A percentile compares a stretch with the other conserved stretches of the same genome.
Conservation (phyloP, 2,113 vertebrate genomes). For the Toxostoma redivivum region DNA sequence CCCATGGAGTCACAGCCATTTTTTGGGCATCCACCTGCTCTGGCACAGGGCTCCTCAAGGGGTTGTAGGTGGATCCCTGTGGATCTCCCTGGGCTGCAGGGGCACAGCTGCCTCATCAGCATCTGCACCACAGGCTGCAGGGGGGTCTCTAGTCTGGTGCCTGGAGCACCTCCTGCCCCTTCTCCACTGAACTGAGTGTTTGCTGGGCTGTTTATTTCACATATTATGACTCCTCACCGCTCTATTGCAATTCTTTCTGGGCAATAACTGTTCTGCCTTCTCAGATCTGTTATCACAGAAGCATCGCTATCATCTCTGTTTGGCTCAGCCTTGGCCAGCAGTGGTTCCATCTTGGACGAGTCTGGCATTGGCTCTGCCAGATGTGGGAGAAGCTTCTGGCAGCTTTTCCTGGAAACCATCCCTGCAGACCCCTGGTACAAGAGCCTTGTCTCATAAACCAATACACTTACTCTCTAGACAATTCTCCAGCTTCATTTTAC, state of each 20-base stretch:
- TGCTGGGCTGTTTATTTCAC: neutral
- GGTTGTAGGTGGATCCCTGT: neutral
- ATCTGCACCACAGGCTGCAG: neutral
- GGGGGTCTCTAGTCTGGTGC: neutral
- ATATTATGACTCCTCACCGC: neutral
- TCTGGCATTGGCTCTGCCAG: neutral
- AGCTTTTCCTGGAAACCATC: neutral
- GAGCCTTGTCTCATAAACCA: neutral
- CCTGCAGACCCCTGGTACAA: neutral
- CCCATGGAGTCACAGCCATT: neutral
- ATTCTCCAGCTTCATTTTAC: neutral
- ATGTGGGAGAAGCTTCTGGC: neutral
- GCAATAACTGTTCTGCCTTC: neutral
- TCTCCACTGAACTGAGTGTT: neutral
- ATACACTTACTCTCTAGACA: neutral
- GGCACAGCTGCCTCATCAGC: neutral
- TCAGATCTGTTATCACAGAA: neutral
- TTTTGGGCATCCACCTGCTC: neutral
- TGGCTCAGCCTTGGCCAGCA: neutral
- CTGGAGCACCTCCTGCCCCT: neutral
- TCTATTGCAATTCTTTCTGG: neutral
- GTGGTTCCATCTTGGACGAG: neutral
- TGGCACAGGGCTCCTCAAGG: fast-evolving
- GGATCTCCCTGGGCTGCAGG: neutral
- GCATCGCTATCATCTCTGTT: neutral